Evolutionary conservation across 2,888 invertebrate genomes (phyloP).

Genomic region (Protonemura montana): DNA sequence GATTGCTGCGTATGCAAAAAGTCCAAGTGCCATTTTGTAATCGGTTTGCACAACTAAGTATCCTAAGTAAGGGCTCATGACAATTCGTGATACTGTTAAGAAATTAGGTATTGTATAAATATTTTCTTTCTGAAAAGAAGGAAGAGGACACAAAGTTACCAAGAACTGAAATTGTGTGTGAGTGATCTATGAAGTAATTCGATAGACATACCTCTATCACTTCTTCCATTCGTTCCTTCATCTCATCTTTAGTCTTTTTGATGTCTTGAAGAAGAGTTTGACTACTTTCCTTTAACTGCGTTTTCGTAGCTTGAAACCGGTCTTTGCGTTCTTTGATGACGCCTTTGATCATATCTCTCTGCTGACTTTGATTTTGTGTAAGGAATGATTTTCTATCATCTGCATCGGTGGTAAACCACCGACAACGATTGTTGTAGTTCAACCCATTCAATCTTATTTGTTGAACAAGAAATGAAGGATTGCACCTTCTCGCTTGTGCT

Average conservation of each 20-base stretch:
- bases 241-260: constrained; percentile 73
- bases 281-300: constrained; percentile 66
- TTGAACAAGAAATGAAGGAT: background rate
- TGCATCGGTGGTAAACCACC: constrained; percentile 29
- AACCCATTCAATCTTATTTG: background rate
- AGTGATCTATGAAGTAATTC: too few relatives aligned
- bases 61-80: constrained; percentile 86
- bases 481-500: background rate
- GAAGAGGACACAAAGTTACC: background rate
- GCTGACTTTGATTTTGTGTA: background rate
- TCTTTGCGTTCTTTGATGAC: constrained; percentile 38
- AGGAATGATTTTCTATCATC: constrained; percentile 30
- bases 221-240: constrained; percentile 76
- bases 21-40: constrained; percentile 78
- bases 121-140: constrained; percentile 74
- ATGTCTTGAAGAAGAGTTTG: constrained; percentile 74
- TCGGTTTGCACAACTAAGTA: constrained; percentile 85
- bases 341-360: constrained; percentile 28
- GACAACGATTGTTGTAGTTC: background rate
- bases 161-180: too few relatives aligned
- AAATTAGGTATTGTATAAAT: constrained; percentile 93
- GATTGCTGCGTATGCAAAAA: constrained; percentile 86
- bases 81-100: constrained; percentile 84
- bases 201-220: constrained; percentile 71
- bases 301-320: constrained; percentile 44